Evolutionary conservation across 2,113 vertebrate species (phyloP).

Genomic region (Hippocampus mohnikei): DNA sequence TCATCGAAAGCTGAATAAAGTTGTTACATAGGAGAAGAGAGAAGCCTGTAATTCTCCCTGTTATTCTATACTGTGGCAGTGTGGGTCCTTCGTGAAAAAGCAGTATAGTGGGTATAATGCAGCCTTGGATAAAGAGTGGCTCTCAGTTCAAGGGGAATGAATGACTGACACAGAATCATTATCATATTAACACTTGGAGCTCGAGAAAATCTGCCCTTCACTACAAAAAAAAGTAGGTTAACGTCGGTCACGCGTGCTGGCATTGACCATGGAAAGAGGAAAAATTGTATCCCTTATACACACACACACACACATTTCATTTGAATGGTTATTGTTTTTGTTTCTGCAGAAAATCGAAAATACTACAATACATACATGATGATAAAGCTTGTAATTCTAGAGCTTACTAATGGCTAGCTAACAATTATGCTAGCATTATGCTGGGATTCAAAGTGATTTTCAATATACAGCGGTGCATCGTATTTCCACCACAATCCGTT

Average conservation of each 20-base stretch:
- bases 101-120: conserved; percentile 57
- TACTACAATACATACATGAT: background rate
- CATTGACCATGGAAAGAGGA: conserved; percentile 3
- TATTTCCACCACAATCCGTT: background rate
- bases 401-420: no score
- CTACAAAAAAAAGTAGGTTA: conserved; percentile 26
- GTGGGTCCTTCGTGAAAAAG: conserved; percentile 52
- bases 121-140: conserved; percentile 51
- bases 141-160: conserved; percentile 36
- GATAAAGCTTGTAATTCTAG: no score
- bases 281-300: no score
- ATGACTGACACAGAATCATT: conserved; percentile 47
- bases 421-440: no score
- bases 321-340: background rate
- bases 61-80: conserved; percentile 41
- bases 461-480: no score
- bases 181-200: conserved; percentile 54
- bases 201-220: conserved; percentile 35
- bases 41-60: conserved; percentile 48
- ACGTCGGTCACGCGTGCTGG: conserved; percentile 10
- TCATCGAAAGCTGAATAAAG: conserved; percentile 35
- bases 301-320: background rate
- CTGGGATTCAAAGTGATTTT: no score
- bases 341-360: background rate
- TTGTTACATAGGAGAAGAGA: conserved; percentile 41